These are phyloP conservation scores for Poeciliopsis gracilis DNA, from an alignment of 2,797 vertebrate genomes.

Conservation along the genomic window DNA sequence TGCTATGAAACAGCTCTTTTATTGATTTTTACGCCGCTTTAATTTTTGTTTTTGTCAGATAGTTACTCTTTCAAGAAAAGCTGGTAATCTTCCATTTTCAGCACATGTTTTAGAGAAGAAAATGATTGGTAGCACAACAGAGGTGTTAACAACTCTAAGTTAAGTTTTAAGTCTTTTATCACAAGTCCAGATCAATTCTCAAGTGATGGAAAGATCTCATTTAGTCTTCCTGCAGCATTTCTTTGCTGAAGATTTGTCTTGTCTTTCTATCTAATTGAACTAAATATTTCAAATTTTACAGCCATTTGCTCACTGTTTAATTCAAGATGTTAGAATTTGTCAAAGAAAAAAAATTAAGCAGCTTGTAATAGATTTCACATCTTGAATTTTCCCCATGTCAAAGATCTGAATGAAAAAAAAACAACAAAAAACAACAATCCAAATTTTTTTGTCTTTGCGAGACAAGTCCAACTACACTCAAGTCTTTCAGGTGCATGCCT, in stretches of 20 bases:
- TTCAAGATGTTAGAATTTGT: not conserved
- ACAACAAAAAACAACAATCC: too few relatives aligned
- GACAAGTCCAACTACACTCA: not conserved
- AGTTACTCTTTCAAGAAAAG: not conserved
- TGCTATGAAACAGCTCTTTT: not conserved
- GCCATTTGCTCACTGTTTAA: not conserved
- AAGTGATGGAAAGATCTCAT: not conserved
- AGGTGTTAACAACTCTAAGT: not conserved
- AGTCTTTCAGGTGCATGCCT: not conserved
- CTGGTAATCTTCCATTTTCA: not conserved
- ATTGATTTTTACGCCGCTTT: not conserved
- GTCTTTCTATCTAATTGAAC: not conserved
- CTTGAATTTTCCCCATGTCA: too few relatives aligned
- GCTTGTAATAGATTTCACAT: too few relatives aligned
- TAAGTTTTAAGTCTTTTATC: not conserved
- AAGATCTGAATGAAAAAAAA: too few relatives aligned
- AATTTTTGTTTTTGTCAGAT: not conserved
- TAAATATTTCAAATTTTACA: not conserved
- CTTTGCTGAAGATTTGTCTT: not conserved
- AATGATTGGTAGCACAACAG: not conserved
- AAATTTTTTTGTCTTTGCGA: not conserved
- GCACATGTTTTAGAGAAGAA: not conserved
- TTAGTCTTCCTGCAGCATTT: not conserved
- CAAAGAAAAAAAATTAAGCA: too few relatives aligned
- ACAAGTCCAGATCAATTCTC: not conserved